phyloP scores from a whole-genome alignment of 2,888 invertebrate genomes.

The Limnephilus marmoratus region DNA sequence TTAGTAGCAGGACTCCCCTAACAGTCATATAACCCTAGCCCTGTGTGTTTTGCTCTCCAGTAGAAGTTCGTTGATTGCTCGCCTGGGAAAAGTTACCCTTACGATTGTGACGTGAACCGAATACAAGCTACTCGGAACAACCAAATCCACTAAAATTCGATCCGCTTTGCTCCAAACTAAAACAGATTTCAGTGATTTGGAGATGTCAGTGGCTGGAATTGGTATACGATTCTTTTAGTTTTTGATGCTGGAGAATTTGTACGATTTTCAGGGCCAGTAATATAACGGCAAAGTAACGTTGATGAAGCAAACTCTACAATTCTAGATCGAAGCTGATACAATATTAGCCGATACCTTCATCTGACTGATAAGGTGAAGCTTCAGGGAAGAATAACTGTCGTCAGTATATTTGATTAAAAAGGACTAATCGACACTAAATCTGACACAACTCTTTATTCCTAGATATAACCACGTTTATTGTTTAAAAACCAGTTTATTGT shows the following conservation, averaged over 20 bases:
- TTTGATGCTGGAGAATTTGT: not conserved
- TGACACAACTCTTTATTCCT: too few species aligned
- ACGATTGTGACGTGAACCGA: slow-evolving; percentile 4
- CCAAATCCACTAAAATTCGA: slow-evolving; percentile 16
- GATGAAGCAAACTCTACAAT: too few species aligned
- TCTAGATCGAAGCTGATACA: not conserved
- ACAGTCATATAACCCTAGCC: not conserved
- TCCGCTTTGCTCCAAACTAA: not conserved
- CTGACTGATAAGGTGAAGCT: not conserved
- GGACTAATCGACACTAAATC: not conserved
- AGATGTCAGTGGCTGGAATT: not conserved
- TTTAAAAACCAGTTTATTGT: too few species aligned
- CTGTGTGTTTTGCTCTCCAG: slow-evolving; percentile 6
- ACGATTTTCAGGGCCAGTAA: not conserved
- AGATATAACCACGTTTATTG: too few species aligned
- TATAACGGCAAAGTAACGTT: too few species aligned
- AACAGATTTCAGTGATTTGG: slow-evolving; percentile 7
- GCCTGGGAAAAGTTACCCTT: slow-evolving; percentile 22
- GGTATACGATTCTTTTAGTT: not conserved
- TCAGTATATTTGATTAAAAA: not conserved
- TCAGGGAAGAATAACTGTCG: not conserved
- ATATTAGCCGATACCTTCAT: not conserved
- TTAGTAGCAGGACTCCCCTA: not conserved
- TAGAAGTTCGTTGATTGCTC: slow-evolving; percentile 30
- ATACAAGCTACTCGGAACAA: not conserved